Base-by-base conservation (phyloP, 2,888 invertebrate species). In the Caradrina clavipalpis region DNA sequence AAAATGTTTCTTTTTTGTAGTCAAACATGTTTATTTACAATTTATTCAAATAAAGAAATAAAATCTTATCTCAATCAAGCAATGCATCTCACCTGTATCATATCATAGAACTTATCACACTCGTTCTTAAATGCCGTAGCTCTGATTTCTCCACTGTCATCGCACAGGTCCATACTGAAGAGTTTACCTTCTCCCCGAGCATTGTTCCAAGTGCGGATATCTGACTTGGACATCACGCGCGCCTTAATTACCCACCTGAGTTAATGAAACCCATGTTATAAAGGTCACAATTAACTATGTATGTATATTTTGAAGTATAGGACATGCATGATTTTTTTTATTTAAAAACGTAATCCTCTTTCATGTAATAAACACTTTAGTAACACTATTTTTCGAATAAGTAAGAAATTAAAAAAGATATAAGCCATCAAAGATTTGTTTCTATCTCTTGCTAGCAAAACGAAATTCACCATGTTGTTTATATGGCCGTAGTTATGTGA, bases 101-200 rank as follows among this genome's bases (percentile, higher is more conserved):
- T 96, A 84, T 99, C 98, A 90, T 97, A 99, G 91, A 97, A 99
- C 87, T 98, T 98, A 87, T 99, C 99, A 76, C 98, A 98, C 82
- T 97, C 97, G 65, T 98, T 98, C 82, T 97, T 98, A 90, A 99
- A 99, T 2, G 97, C 99, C 0, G 99, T 99, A 50, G 98, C 98
- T 76, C 98, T 96, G 81, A 99, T 99, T 93, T 99, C 99, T 2
- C 99, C 99, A 73, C 97, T 98, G 86, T 99, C 99, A 92, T 99
- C 99, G 73, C 98, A 96, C n/a, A 99, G 93, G 92, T 99, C 99
- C 95, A 99, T 97, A 74, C 97, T 98, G 91, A 99, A 99, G 3
- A 99, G 95, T 90, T 98, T 98, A 0, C 99, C 99, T 92, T 99
- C 99, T 0, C 99, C 99, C 69, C 97, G 97, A 0, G 98, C 97